Base-by-base conservation (phyloP, 1,140 invertebrate genomes). In the Hyles euphorbiae region DNA sequence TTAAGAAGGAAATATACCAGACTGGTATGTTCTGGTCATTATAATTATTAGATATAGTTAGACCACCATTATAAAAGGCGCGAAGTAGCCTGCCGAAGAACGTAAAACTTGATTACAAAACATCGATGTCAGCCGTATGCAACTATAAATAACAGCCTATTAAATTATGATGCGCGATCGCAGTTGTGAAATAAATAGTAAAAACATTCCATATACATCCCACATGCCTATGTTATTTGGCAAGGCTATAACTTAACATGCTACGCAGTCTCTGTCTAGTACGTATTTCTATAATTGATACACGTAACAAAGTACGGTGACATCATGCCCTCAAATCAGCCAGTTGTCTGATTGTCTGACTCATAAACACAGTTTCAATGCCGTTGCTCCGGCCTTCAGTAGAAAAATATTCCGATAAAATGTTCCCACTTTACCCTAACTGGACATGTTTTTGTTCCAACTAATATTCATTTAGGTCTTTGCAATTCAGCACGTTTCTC, bases 281-380 rank as follows among this genome's bases (percentile, higher is more conserved):
- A 54, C 52, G 45, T 48, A 52, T 46, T 57, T 58, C 33, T 65
- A 44, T 74, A 68, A 68, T 68, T 60, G 54, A 65, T 67, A 63
- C 56, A 56, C 43, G 43, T 60, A 56, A 40, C 36, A 34, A 9
- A 47, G 33, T 56, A 57, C 45, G 68, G 60, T 83, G 78, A 87
- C 78, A 83, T 87, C 80, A 87, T 78, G 62, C 63, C 73, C 66
- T 75, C 67, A 70, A 78, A 83, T 77, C 61, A 60, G 33, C 54
- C 34, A 60, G 53, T 62, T 3, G 47, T 74, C 68, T 70, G 67
- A 71, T 73, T 74, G 67, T 72, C 62, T 78, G 72, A 74, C 56
- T 76, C 71, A 80, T 53, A 58, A 60, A 60, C 60, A 51, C 64
- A 63, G 57, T 64, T 53, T 61, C 60, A 78, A 76, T 73, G 75